A percentile compares a stretch with the other conserved stretches of the same genome.
Evolutionary conservation across 2,797 vertebrate species (phyloP).

Genomic region (Chiroxiphia lanceolata): DNA sequence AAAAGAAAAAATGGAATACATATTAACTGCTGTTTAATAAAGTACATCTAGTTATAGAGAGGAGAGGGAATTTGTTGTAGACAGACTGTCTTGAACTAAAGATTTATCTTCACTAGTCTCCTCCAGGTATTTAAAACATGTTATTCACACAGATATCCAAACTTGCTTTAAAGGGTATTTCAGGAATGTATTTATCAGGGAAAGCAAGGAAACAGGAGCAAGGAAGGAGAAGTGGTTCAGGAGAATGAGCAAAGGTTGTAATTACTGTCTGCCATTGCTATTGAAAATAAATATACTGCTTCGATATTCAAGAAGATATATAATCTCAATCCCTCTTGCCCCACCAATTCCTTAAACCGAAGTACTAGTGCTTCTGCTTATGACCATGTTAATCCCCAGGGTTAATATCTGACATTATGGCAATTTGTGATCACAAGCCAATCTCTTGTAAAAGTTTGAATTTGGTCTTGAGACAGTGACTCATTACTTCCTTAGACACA

Average conservation of each 20-base stretch:
- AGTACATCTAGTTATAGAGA: not conserved
- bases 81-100: not conserved
- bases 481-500: not conserved
- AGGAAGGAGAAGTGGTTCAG: not conserved
- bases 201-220: not conserved
- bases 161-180: not conserved
- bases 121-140: not conserved
- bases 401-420: not conserved
- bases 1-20: not conserved
- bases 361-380: not conserved
- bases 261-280: slow-evolving; percentile 9
- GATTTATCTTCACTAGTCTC: not conserved
- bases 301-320: not conserved
- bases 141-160: not conserved
- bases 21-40: not conserved
- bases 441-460: not conserved
- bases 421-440: not conserved
- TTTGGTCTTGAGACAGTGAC: not conserved
- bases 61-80: not conserved
- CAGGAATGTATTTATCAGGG: not conserved
- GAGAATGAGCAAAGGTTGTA: not conserved
- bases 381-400: not conserved
- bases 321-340: not conserved
- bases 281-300: slow-evolving; percentile 12
- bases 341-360: not conserved